Percentiles rank a stretch among this genome's conserved stretches.
These are phyloP conservation scores for Barbus barbus DNA, from an alignment of 2,113 vertebrate species.

Conservation along the genomic window DNA sequence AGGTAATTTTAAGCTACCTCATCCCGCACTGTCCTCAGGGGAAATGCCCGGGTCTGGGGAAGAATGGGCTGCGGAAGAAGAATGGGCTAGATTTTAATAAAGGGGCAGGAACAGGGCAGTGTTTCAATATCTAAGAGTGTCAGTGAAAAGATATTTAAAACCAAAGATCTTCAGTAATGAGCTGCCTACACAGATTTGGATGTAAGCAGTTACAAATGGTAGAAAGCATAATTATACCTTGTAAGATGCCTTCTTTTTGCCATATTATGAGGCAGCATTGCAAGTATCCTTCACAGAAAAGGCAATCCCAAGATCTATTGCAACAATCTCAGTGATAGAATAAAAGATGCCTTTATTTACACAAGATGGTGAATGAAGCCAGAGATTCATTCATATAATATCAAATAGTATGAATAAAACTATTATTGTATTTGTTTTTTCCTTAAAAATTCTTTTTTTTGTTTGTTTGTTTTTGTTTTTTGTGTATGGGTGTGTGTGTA, in stretches of 20 bases:
- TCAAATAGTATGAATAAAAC: neutral
- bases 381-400: neutral
- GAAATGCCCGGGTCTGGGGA: constrained; percentile 41
- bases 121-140: constrained; percentile 36
- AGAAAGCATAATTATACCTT: neutral
- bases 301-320: neutral
- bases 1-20: constrained; percentile 45
- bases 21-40: constrained; percentile 33
- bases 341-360: neutral
- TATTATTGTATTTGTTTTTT: no score
- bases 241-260: neutral
- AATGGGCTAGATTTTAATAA: constrained; percentile 35
- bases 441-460: neutral
- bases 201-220: neutral
- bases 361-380: neutral
- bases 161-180: neutral
- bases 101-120: constrained; percentile 27
- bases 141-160: constrained; percentile 22
- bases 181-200: neutral
- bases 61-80: constrained; percentile 43
- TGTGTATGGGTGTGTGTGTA: no score
- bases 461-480: no score
- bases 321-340: neutral
- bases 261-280: neutral
- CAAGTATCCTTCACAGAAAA: neutral